Conservation (phyloP, 2,888 invertebrate genomes). For the Amphipyra berbera region DNA sequence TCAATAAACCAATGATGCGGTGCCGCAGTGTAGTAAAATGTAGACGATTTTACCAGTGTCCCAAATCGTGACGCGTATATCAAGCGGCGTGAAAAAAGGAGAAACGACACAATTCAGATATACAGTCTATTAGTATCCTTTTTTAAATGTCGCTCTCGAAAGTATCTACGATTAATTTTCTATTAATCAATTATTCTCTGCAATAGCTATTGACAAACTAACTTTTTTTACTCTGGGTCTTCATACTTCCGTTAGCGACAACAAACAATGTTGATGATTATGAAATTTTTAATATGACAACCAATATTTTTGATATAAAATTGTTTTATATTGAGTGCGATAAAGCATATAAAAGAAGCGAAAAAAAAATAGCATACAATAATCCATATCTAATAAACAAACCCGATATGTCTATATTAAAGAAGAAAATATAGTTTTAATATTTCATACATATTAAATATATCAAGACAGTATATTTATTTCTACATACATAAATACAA, state of each 20-base stretch:
- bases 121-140: conserved; percentile 74
- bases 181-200: conserved; percentile 5
- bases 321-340: conserved; percentile 68
- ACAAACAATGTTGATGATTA: conserved; percentile 63
- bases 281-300: conserved; percentile 56
- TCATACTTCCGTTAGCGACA: conserved; percentile 66
- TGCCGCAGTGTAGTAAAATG: conserved; percentile 79
- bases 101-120: conserved; percentile 88
- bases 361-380: conserved; percentile 71
- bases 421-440: conserved; percentile 55
- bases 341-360: conserved; percentile 79
- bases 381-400: conserved; percentile 69
- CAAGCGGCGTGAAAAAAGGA: conserved; percentile 90
- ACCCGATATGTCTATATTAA: conserved; percentile 68
- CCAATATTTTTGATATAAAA: conserved; percentile 55
- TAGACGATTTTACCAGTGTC: conserved; percentile 88
- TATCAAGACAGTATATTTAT: conserved; percentile 45
- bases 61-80: conserved; percentile 87
- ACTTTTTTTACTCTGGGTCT: conserved; percentile 26
- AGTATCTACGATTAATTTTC: conserved; percentile 44
- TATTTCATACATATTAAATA: conserved; percentile 55
- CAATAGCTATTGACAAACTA: background rate
- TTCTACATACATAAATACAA: conserved; percentile 50
- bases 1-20: conserved; percentile 64
- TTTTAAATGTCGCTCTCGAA: conserved; percentile 69